Conservation (phyloP, 2,113 vertebrate species). For the Picathartes gymnocephalus region DNA sequence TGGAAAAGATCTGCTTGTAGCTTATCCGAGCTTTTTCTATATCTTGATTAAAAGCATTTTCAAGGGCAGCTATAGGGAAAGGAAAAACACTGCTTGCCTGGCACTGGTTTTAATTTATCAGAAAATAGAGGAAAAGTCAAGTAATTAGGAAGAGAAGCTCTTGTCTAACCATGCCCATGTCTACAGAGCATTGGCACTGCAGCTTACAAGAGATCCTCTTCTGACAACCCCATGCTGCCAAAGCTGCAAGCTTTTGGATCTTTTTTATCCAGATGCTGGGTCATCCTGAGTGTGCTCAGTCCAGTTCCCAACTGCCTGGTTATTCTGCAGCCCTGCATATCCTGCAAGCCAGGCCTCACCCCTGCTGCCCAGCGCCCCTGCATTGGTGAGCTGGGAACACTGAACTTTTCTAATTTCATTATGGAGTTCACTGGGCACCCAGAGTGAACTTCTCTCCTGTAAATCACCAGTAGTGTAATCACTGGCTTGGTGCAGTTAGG, state of each 20-base stretch:
- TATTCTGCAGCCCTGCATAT: background rate
- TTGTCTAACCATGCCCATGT: background rate
- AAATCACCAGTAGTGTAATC: background rate
- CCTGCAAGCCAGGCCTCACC: no score
- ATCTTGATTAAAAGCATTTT: background rate
- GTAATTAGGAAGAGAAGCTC: background rate
- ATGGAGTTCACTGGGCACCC: background rate
- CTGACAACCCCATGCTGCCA: background rate
- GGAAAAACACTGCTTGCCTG: background rate
- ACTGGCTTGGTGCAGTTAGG: background rate
- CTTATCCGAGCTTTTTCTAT: background rate
- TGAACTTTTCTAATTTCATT: background rate
- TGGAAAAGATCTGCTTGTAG: background rate
- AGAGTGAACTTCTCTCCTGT: background rate
- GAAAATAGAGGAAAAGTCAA: background rate
- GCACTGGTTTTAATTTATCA: background rate
- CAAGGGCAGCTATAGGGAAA: background rate
- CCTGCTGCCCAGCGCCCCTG: background rate
- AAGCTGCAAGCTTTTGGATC: background rate
- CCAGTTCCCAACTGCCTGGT: background rate
- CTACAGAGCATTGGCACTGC: background rate
- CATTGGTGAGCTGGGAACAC: background rate
- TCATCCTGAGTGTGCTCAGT: background rate
- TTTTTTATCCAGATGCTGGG: background rate
- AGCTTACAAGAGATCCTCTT: background rate